Evolutionary conservation across 2,113 vertebrate species (phyloP).

Genomic region (Pao palembangensis): DNA sequence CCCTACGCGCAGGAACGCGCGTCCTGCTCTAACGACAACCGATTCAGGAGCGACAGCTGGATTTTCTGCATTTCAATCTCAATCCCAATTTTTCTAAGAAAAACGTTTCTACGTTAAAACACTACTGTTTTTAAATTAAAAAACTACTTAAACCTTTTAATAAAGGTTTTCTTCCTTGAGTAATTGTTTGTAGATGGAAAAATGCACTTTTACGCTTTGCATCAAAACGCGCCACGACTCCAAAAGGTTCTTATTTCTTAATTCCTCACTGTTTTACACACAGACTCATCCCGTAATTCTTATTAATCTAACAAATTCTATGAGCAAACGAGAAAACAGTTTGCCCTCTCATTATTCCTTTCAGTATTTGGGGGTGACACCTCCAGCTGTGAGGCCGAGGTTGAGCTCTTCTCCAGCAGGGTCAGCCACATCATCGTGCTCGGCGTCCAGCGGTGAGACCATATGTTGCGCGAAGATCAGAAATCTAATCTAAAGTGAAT

Average conservation of each 20-base stretch:
- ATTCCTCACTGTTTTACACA: constrained; percentile 15
- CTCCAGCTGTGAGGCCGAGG: constrained; percentile 74
- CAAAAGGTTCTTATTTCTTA: constrained; percentile 3
- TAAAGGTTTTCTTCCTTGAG: constrained; percentile 33
- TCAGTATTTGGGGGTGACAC: constrained; percentile 64
- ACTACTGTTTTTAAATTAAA: too few relatives aligned
- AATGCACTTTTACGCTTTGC: background rate
- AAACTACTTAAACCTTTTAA: background rate
- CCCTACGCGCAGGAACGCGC: too few relatives aligned
- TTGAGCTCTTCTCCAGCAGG: constrained; percentile 57
- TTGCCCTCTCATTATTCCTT: constrained; percentile 55
- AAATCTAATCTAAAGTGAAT: constrained; percentile 15
- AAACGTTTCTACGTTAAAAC: too few relatives aligned
- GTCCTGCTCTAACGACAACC: too few relatives aligned
- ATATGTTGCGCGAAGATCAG: constrained; percentile 47
- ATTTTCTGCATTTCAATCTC: too few relatives aligned
- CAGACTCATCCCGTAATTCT: constrained; percentile 25
- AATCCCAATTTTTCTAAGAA: too few relatives aligned
- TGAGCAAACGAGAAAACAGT: constrained; percentile 70
- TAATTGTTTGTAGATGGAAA: background rate
- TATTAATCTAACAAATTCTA: constrained; percentile 67
- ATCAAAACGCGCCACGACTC: constrained; percentile 9
- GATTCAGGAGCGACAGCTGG: too few relatives aligned
- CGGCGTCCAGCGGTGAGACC: constrained; percentile 48
- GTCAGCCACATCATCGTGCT: constrained; percentile 43